Evolutionary conservation across 2,797 vertebrate species (phyloP), one percentile per base, ranked within the genome.

Genomic region (Sebastes flavidus): DNA sequence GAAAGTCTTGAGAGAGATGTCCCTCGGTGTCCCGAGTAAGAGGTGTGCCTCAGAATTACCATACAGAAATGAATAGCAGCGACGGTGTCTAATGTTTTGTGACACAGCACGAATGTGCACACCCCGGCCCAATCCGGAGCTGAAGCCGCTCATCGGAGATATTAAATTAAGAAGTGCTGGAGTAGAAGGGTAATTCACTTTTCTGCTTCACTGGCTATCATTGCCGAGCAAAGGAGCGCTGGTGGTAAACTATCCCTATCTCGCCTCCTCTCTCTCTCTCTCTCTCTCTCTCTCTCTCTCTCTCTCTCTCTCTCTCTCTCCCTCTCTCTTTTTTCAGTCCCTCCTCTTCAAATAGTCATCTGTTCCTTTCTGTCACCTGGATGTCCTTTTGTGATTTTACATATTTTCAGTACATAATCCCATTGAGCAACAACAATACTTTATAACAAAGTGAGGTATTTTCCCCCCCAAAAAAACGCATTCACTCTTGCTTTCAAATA

Each of bases 131-230:
- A 95, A 95, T 95, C 93, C 93, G 73, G 91, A 93, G 94, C 84
- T 81, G 95, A 92, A 96, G 95, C 95, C 94, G 91, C 96, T 97
- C 95, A 94, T 97, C 96, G 96, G 96, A 97, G 97, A 98, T 97
- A 99, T 99, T 98, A 97, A 97, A 99, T 98, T 98, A 99, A 97
- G 97, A 96, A 97, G 96, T 96, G 96, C 96, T 96, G 96, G 97
- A 97, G 96, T 97, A 96, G 97, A 96, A 89, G 97, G 96, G 97
- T 98, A 98, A 99, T 99, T 97, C 96, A 96, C 96, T 98, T 98
- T 98, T 98, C 98, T 97, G 97, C 97, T 97, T 97, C 94, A 96
- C 96, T 98, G 97, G 95, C 95, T 96, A 96, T 92, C 95, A 96
- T 96, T 96, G 96, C 94, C 91, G 92, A 82, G 95, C 94, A 92